A percentile compares a stretch with the other conserved stretches of the same genome.
Evolutionary conservation across 2,797 vertebrate species (phyloP).

Genomic region (Sebastes trivittatus): DNA sequence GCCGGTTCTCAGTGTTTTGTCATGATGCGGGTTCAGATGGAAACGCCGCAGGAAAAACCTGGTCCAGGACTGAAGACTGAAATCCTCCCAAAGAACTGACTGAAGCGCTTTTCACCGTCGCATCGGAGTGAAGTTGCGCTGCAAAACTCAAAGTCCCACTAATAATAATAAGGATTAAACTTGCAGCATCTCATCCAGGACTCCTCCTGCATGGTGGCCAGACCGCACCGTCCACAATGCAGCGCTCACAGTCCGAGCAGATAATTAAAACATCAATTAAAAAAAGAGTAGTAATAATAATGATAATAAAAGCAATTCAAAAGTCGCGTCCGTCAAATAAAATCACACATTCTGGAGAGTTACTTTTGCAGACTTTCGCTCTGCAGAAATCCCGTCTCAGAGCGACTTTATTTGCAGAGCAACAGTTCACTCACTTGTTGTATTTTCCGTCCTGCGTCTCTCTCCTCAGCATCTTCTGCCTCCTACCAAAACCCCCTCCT

Average conservation of each 20-base stretch:
- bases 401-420: slow-evolving; percentile 66
- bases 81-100: slow-evolving; percentile 1
- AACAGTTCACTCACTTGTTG: slow-evolving; percentile 87
- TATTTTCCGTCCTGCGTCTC: slow-evolving; percentile 68
- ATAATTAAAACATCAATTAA: neutral
- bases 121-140: slow-evolving; percentile 42
- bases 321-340: slow-evolving; percentile 1
- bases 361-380: slow-evolving; percentile 42
- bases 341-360: slow-evolving; percentile 4
- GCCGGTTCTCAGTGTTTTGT: neutral
- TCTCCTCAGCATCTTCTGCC: slow-evolving; percentile 66
- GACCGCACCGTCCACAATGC: slow-evolving; percentile 1
- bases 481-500: slow-evolving; percentile 39
- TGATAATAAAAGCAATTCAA: neutral
- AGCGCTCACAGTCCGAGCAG: neutral
- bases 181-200: slow-evolving; percentile 32
- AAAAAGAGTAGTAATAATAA: neutral
- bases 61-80: slow-evolving; percentile 25
- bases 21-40: slow-evolving; percentile 23
- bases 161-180: slow-evolving; percentile 14
- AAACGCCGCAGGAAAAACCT: slow-evolving; percentile 36
- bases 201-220: neutral
- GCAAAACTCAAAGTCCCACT: slow-evolving; percentile 35
- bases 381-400: slow-evolving; percentile 26
- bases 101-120: slow-evolving; percentile 8